A percentile compares a stretch with the other conserved stretches of the same genome.
These are phyloP conservation scores for Bovichtus diacanthus DNA, from an alignment of 2,797 vertebrate genomes.

Conservation along the genomic window DNA sequence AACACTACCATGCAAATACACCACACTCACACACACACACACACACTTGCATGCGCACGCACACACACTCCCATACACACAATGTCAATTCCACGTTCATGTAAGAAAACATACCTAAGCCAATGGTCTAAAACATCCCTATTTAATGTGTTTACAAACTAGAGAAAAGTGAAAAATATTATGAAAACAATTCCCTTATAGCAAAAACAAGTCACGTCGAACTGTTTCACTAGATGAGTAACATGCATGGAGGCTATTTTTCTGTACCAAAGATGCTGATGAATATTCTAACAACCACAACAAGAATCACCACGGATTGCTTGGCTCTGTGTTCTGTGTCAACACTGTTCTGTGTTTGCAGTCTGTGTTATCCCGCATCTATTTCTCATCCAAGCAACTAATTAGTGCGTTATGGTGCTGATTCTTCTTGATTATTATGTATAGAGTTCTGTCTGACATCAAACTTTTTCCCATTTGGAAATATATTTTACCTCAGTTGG, in stretches of 20 bases:
- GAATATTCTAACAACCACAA: conserved; percentile 79
- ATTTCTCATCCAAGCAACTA: conserved; percentile 68
- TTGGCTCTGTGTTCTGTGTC: conserved; percentile 69
- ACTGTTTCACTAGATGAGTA: conserved; percentile 64
- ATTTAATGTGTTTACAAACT: conserved; percentile 65
- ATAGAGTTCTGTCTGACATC: conserved; percentile 40
- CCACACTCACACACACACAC: conserved; percentile 2
- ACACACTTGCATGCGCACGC: conserved; percentile 8
- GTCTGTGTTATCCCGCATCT: conserved; percentile 69
- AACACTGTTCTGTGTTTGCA: conserved; percentile 63
- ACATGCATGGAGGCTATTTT: conserved; percentile 74
- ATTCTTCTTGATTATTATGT: conserved; percentile 64
- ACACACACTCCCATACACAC: conserved; percentile 2
- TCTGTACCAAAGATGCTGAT: conserved; percentile 69
- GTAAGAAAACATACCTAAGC: conserved; percentile 34
- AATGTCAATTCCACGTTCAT: conserved; percentile 2
- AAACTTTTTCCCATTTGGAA: conserved; percentile 30
- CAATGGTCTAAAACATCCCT: conserved; percentile 35
- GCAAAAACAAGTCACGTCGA: conserved; percentile 62
- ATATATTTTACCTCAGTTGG: conserved; percentile 31
- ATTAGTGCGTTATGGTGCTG: conserved; percentile 65
- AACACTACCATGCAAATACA: conserved; percentile 30
- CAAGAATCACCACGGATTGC: conserved; percentile 62
- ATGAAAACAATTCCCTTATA: conserved; percentile 61
- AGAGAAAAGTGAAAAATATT: conserved; percentile 51